A percentile compares a stretch with the other conserved stretches of the same genome.
These are phyloP conservation scores for Yoshiicerus persimilis DNA, from an alignment of 1,140 invertebrate genomes.

Conservation along the genomic window DNA sequence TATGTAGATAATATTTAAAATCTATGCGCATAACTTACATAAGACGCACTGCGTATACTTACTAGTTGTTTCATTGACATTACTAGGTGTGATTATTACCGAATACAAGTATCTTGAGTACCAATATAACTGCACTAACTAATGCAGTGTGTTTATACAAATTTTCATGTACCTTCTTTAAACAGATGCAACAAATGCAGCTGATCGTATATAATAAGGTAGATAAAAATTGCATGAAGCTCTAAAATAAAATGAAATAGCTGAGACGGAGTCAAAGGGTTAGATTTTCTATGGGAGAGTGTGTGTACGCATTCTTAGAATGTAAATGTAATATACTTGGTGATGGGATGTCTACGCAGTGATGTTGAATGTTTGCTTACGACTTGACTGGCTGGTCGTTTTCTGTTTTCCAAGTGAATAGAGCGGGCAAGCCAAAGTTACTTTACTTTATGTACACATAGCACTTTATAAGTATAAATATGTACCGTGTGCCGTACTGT, in stretches of 20 bases:
- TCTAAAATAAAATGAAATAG: not conserved
- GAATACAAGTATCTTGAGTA: not conserved
- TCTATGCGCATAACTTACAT: no score
- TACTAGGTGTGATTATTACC: not conserved
- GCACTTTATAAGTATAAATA: not conserved
- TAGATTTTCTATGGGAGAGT: not conserved
- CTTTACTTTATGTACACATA: not conserved
- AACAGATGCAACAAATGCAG: not conserved
- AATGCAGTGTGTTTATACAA: not conserved
- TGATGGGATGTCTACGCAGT: not conserved
- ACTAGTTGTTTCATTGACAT: not conserved
- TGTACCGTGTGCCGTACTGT: not conserved
- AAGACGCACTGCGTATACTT: no score
- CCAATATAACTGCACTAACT: no score
- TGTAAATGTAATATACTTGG: not conserved
- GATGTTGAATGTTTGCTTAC: slow-evolving; percentile 12
- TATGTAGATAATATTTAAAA: no score
- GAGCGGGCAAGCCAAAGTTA: not conserved
- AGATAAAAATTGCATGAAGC: slow-evolving; percentile 8
- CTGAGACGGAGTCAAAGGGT: not conserved
- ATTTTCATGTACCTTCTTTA: not conserved
- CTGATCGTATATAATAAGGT: not conserved
- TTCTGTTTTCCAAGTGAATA: slow-evolving; percentile 7
- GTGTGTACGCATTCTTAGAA: not conserved
- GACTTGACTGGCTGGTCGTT: slow-evolving; percentile 10